These are phyloP conservation scores for Tachysurus vachellii DNA, from an alignment of 2,113 vertebrate genomes.

Conservation along the genomic window DNA sequence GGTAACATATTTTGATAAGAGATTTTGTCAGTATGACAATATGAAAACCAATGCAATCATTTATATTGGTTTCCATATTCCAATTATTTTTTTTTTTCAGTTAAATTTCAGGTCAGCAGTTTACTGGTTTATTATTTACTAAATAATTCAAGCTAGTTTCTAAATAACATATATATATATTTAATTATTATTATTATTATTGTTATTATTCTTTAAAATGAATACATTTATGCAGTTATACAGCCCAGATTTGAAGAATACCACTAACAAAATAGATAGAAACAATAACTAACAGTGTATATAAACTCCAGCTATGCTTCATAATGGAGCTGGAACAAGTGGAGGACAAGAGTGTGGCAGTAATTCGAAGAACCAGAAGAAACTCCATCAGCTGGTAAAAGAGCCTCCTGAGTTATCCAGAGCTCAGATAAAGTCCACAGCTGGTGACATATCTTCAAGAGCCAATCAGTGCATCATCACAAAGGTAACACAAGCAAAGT, in stretches of 20 bases:
- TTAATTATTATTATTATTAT: no score
- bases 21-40: background rate
- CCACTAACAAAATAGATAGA: background rate
- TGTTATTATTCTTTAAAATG: background rate
- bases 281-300: slow-evolving; percentile 12
- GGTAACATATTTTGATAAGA: background rate
- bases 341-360: slow-evolving; percentile 28
- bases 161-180: background rate
- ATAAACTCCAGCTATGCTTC: slow-evolving; percentile 46
- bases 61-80: background rate
- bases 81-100: background rate
- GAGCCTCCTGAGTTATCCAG: slow-evolving; percentile 18
- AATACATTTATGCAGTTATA: background rate
- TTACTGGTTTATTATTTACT: background rate
- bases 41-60: background rate
- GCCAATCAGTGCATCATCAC: slow-evolving; percentile 27
- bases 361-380: slow-evolving; percentile 2
- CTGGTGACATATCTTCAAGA: slow-evolving; percentile 16
- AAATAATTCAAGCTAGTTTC: background rate
- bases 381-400: background rate
- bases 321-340: slow-evolving; percentile 30
- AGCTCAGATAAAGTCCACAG: slow-evolving; percentile 17
- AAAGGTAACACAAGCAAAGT: slow-evolving; percentile 23
- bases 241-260: background rate
- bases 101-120: background rate